Evolutionary conservation across 1,140 invertebrate genomes (phyloP), one percentile per base, ranked within the genome.

Genomic region (Oscheius sp.): DNA sequence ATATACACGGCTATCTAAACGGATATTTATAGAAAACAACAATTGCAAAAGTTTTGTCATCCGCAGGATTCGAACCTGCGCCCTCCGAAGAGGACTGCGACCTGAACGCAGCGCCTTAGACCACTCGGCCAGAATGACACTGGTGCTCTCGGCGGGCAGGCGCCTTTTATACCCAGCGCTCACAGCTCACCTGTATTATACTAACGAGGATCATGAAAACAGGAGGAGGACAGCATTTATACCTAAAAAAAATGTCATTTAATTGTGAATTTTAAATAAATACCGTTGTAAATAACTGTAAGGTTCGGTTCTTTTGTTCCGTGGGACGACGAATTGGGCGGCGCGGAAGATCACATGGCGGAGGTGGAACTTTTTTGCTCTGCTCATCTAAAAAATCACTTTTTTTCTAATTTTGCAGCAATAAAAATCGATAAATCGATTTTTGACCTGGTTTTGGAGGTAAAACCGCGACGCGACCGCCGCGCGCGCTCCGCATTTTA

Each of bases 1-100:
- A 77, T 31, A 67, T 77, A 77, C n/a, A 77, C 36, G 18, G 49
- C 76, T 2, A 77, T 18, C 61, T 77, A 65, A 32, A 77, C 35
- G 18, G 23, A 23, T 59, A 10, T 15, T 20, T 59, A n/a, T n/a
- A n/a, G n/a, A n/a, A n/a, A n/a, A n/a, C n/a, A n/a, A n/a, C n/a
- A n/a, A n/a, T n/a, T n/a, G n/a, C n/a, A n/a, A n/a, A n/a, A n/a
- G n/a, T n/a, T n/a, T n/a, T n/a, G n/a, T n/a, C n/a, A n/a, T n/a
- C n/a, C n/a, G n/a, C n/a, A n/a, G n/a, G n/a, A n/a, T n/a, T n/a
- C n/a, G n/a, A n/a, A n/a, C n/a, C n/a, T n/a, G n/a, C n/a, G n/a
- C n/a, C n/a, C n/a, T n/a, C n/a, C n/a, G n/a, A n/a, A n/a, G n/a
- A n/a, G n/a, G n/a, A n/a, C n/a, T n/a, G n/a, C n/a, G n/a, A n/a